Evolutionary conservation across 1,140 invertebrate species (phyloP), one percentile per base, ranked within the genome.

Genomic region (Brachionus sp.): DNA sequence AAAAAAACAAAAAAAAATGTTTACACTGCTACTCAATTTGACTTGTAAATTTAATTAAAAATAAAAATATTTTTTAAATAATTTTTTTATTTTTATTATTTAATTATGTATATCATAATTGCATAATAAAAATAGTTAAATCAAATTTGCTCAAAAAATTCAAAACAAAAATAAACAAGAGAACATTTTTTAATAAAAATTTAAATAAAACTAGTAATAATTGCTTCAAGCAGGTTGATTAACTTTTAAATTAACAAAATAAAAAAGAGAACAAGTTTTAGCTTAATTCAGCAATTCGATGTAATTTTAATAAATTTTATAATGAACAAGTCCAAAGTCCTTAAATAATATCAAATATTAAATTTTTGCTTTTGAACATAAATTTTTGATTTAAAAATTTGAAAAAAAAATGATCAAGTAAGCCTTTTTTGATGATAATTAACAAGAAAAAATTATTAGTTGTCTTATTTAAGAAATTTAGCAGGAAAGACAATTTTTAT

Each of bases 401-500:
- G 39, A 13, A 53, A 7, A 23, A 50, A 62, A 78, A 50, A 78
- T 78, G 75, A 78, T 78, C 19, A 78, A 50, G 75, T 78, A 62
- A 78, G 37, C 46, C 29, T 53, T 42, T 53, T 25, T 19, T 25
- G 25, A 53, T 46, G n/a, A 33, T 35, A 13, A 23, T 46, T n/a
- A n/a, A n/a, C n/a, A n/a, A n/a, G n/a, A n/a, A n/a, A n/a, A n/a
- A n/a, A n/a, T n/a, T n/a, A n/a, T n/a, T n/a, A n/a, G n/a, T n/a
- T n/a, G n/a, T n/a, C n/a, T n/a, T n/a, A 39, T 23, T 3, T 29
- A 37, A 70, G 66, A 39, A 70, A 70, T 80, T 83, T 98, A 85
- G 93, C 94, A 84, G 96, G 95, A 12, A 92, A 92, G 64, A 98
- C 96, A 5, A 88, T 98, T 35, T 97, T 98, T 86, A 95, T 99